Base-by-base conservation (phyloP, 23 tunicate species). In the Clavelina lepadiformis region DNA sequence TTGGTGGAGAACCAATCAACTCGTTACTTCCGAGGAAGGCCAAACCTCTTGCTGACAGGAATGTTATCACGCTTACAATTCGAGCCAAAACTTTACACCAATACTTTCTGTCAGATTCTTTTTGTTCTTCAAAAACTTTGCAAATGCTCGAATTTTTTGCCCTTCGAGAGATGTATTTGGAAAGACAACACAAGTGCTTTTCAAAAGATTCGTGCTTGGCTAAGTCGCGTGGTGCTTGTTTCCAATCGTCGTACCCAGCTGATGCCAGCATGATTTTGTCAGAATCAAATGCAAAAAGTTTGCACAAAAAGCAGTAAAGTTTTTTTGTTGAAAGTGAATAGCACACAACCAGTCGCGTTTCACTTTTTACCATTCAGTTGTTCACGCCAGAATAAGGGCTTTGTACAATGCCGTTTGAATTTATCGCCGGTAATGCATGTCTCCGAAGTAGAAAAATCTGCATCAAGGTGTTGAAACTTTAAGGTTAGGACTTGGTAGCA, bases 381-480 rank as follows among this genome's bases (percentile, higher is more conserved):
- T 38, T 37, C 11, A 19, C 71, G 5, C 19, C 20, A 37, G 38
- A 65, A 65, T 8, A 65, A 8, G 7, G 22, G 19, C 71, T 65
- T 37, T 15, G 71, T 13, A 38, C 71, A 65, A 38, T 65, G 58
- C 71, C 61, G 58, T 65, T 36, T 11, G 58, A 38, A 38, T 65
- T 65, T 65, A 22, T 38, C 71, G 21, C 58, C 25, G 21, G 58
- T 31, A 8, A 65, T 36, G 35, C 25, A 38, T 13, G 23, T 18
- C 20, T 65, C 25, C 21, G 60, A 65, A 65, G 58, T 38, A 38
- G 58, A 37, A 65, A 65, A 65, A 65, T 13, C 23, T 65, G 21
- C 71, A 65, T 65, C 58, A 65, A 7, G 61, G 38, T 65, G 61
- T 65, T 65, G 71, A 65, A 37, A 65, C 58, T 65, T 38, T n/a